Base-by-base conservation (phyloP, 1,140 invertebrate genomes). In the Brachionus calyciflorus region DNA sequence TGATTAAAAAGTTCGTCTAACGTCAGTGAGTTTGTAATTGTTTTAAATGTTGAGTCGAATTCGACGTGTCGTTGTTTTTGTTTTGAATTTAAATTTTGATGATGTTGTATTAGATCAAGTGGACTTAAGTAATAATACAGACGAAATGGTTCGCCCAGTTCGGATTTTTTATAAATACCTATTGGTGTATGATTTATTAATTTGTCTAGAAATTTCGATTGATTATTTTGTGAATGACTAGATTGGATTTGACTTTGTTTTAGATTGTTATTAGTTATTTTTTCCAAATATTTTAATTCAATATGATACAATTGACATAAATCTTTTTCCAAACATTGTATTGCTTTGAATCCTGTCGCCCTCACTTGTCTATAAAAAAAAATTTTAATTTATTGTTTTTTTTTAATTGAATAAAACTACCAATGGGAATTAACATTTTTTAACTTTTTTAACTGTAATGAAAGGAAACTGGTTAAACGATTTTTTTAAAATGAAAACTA, bases 101-200 rank as follows among this genome's bases (percentile, higher is more conserved):
- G 40, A 65, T 65, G 60, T 14, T 65, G 60, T 19, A 65, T 65
- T 6, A 65, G 30, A 44, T 65, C 60, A 41, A 65, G 60, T 41
- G 60, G 60, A 44, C 60, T 65, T 65, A 65, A 21, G n/a, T 65
- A 65, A 44, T 65, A 65, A 28, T 65, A 65, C 60, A 65, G 6
- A n/a, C 60, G 17, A 44, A 65, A 24, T 17, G 60, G 60, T 37
- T 65, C 37, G 12, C 60, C 60, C 3, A 65, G 60, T 44, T 65
- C 60, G 12, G 37, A 41, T 44, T 44, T 44, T 65, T 65, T 65
- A 65, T 44, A 65, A 41, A 65, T n/a, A 41, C 60, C 60, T 24
- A 65, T 65, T 21, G 60, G 60, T 26, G 60, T 65, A 14, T 65
- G 60, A 44, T 65, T 65, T 44, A 65, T 46, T 24, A 65, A 28